Evolutionary conservation across 1,140 invertebrate genomes (phyloP), one percentile per base, ranked within the genome.

Genomic region (Musca vetustissima): DNA sequence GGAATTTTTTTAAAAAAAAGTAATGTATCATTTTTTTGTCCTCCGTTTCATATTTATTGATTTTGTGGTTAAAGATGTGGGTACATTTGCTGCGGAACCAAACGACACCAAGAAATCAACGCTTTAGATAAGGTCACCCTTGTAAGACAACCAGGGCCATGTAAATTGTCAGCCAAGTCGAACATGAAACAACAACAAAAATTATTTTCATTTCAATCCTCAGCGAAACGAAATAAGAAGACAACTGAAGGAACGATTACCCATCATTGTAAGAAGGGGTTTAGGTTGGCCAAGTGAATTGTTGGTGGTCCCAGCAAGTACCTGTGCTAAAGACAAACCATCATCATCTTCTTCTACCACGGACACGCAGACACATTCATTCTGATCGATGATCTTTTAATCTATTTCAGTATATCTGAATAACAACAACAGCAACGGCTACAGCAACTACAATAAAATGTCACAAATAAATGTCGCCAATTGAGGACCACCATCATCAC

Each of bases 31-130:
- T 50, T 25, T 59, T 59, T 65, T 65, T 65, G 21, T 22, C 15
- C 4, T 47, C 7, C 13, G 3, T 19, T 53, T 53, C 22, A 21
- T 53, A 19, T 53, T 53, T 53, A 53, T 24, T 53, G 17, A 24
- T 24, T 53, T 53, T 24, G 50, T 14, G 17, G 14, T 24, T 24
- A 55, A 61, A 43, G 15, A 61, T 61, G 57, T 19, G 28, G 32
- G 57, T 61, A 9, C 36, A 43, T 43, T 19, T 28, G 21, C 21
- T 52, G 49, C 6, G 36, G 28, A 61, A 43, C n/a, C n/a, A 61
- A 59, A 36, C 76, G 77, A 77, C 78, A 79, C 75, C 77, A 79
- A 75, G 36, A 79, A 74, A 77, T 77, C 77, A 79, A 79, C 77
- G 76, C 74, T 77, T 77, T 76, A 75, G 69, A 75, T 70, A 70